Conservation (phyloP, 2,888 invertebrate genomes). For the Acleris laterana region DNA sequence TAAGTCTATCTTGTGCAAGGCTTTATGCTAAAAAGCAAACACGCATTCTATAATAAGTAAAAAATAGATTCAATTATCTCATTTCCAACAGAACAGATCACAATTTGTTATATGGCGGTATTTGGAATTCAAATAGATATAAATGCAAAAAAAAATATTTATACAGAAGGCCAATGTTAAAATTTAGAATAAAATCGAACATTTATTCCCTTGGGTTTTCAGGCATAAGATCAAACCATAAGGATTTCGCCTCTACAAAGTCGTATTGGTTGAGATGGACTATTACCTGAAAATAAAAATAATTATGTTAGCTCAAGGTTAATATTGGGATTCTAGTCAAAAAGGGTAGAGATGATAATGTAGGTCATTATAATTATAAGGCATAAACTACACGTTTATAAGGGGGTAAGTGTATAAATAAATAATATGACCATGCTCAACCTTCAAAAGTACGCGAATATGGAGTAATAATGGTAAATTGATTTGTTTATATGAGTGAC, state of each 20-base stretch:
- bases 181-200: conserved; percentile 14
- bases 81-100: conserved; percentile 44
- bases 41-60: background rate
- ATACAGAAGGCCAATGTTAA: background rate
- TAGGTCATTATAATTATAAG: too few relatives aligned
- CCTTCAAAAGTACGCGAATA: too few relatives aligned
- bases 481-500: too few relatives aligned
- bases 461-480: too few relatives aligned
- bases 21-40: too few relatives aligned
- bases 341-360: too few relatives aligned
- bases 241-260: conserved; percentile 87
- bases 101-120: conserved; percentile 43
- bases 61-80: background rate
- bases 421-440: too few relatives aligned
- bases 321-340: too few relatives aligned
- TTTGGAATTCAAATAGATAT: conserved; percentile 8
- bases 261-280: conserved; percentile 87
- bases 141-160: conserved; percentile 27
- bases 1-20: too few relatives aligned
- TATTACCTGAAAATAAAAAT: conserved; percentile 80
- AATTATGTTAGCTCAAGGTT: too few relatives aligned
- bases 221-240: conserved; percentile 89
- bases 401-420: too few relatives aligned
- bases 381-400: too few relatives aligned
- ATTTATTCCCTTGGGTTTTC: conserved; percentile 75